Base-by-base conservation (phyloP, 2,113 vertebrate genomes). In the Carlito syrichta region DNA sequence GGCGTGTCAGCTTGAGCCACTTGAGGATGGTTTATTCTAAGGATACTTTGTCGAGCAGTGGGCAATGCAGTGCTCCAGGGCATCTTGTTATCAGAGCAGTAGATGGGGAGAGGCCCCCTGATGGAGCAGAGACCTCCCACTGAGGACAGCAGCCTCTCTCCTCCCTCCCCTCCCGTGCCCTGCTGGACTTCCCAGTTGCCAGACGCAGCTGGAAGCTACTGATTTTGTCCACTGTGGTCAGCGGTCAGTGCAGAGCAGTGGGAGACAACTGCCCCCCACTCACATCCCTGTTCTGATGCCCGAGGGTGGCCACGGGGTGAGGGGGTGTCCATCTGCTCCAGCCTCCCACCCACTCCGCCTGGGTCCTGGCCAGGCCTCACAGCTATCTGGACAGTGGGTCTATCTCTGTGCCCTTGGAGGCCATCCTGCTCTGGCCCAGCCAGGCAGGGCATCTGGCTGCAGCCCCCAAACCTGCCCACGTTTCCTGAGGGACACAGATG, bases 211-310 rank as follows among this genome's bases (percentile, higher is more conserved):
- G 14, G 50, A 43, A 86, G 48, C 30, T 58, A 17, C 35, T 0
- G 6, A 1, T 43, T 27, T 19, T 20, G 52, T 12, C n/a, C 8
- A 11, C 1, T 0, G n/a, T 30, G 4, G 56, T 12, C 22, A 12
- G 62, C 19, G 23, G 23, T 58, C 23, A 32, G 17, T 22, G 6
- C 50, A 45, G 50, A n/a, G 23, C 40, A 50, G 78, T 32, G 38
- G 38, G 78, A 35, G 35, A 69, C 10, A 40, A 7, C 2, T 19
- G 32, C 43, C 52, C 40, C 32, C 52, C 38, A 23, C 56, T 38
- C 8, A 12, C 9, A 23, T n/a, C 58, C 23, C 0, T 73, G 27
- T 35, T 52, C 23, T 45, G 19, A 30, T n/a, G 48, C 8, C 35
- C 77, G 32, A 3, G 19, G 25, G 63, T 45, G 50, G n/a, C 66